Percentiles rank a stretch among this genome's conserved stretches.
These are phyloP conservation scores for Percopsis omiscomaycus DNA, from an alignment of 2,797 vertebrate species.

Conservation along the genomic window DNA sequence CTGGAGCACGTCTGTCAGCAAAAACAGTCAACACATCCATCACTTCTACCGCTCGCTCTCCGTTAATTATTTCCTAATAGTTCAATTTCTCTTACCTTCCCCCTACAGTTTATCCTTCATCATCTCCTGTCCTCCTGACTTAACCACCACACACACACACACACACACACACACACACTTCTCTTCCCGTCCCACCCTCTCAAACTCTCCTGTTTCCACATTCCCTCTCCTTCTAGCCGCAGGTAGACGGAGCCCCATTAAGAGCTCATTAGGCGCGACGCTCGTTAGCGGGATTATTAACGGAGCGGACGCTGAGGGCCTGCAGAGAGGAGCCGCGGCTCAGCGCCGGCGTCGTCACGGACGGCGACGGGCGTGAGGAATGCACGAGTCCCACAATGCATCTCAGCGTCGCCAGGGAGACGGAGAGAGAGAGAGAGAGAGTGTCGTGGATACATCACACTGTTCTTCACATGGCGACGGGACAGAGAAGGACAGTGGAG, in stretches of 20 bases:
- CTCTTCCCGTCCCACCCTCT: background rate
- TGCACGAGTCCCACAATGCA: background rate
- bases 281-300: slow-evolving; percentile 74
- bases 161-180: too few relatives aligned
- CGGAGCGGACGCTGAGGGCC: slow-evolving; percentile 51
- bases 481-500: slow-evolving; percentile 27
- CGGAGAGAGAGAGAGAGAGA: background rate
- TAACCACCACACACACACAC: too few relatives aligned
- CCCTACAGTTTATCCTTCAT: slow-evolving; percentile 12
- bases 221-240: slow-evolving; percentile 42
- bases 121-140: background rate
- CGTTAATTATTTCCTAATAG: background rate
- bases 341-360: slow-evolving; percentile 51
- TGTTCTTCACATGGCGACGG: background rate
- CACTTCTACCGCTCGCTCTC: background rate
- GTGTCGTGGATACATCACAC: background rate
- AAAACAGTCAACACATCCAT: slow-evolving; percentile 50
- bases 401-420: slow-evolving; percentile 1
- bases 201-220: background rate
- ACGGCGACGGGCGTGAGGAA: slow-evolving; percentile 11
- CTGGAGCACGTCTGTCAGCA: slow-evolving; percentile 31
- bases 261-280: slow-evolving; percentile 73
- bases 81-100: slow-evolving; percentile 8
- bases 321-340: slow-evolving; percentile 54
- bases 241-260: slow-evolving; percentile 70